Percentiles rank a stretch among this genome's conserved stretches.
Conservation (phyloP, 2,113 vertebrate species). For the Etheostoma cragini region DNA sequence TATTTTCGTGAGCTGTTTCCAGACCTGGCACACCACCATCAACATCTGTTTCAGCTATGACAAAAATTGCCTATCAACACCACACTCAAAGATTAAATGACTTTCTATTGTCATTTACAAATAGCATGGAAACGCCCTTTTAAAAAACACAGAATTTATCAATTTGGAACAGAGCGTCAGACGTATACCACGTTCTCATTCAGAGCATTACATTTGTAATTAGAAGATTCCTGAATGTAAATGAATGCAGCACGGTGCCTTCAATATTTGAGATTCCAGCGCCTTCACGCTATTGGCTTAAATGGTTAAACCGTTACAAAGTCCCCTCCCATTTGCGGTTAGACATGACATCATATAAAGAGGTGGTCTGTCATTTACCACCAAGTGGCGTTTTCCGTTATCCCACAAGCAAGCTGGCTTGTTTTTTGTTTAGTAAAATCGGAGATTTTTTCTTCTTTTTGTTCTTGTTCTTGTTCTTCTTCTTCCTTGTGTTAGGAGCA, state of each 20-base stretch:
- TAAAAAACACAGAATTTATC: background rate
- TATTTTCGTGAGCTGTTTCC: background rate
- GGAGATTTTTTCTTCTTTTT: background rate
- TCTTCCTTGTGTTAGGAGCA: slow-evolving; percentile 24
- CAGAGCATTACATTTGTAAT: too few species aligned
- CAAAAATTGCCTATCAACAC: background rate
- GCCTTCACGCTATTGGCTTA: slow-evolving; percentile 72
- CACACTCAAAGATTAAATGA: background rate
- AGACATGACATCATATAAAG: slow-evolving; percentile 75
- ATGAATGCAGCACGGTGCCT: slow-evolving; percentile 38
- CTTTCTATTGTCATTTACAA: background rate
- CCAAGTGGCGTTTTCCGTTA: background rate
- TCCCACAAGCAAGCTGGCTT: too few species aligned
- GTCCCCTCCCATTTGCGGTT: slow-evolving; percentile 67
- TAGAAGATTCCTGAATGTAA: fast-evolving
- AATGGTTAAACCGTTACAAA: slow-evolving; percentile 63
- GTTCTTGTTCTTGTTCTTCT: background rate
- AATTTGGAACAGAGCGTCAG: background rate
- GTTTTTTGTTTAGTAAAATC: too few species aligned
- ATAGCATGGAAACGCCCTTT: too few species aligned
- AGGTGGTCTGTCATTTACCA: background rate
- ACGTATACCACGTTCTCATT: fast-evolving
- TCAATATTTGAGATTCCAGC: slow-evolving; percentile 46
- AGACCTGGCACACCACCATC: background rate
- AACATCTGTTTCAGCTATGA: background rate